phyloP scores from a whole-genome alignment of 2,113 vertebrate species.

The Trochalopteron elliotii region DNA sequence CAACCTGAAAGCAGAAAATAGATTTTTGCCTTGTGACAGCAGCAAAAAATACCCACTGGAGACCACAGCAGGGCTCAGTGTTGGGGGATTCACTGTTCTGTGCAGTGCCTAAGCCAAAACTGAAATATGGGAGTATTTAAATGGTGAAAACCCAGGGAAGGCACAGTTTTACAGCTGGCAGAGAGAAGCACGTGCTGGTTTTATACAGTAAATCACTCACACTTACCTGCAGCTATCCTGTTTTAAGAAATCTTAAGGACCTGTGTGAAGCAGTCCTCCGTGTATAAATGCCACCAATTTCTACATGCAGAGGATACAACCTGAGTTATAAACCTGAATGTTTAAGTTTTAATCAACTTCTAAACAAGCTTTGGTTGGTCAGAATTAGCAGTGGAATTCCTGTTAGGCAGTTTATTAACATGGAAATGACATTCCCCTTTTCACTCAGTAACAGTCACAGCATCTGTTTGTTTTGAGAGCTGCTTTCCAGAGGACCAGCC shows the following conservation, averaged over 20 bases:
- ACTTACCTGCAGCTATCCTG: background rate
- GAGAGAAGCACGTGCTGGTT: background rate
- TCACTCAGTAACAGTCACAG: background rate
- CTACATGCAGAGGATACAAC: background rate
- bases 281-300: background rate
- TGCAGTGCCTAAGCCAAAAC: background rate
- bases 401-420: background rate
- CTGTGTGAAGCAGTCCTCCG: background rate
- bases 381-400: background rate
- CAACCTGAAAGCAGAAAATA: constrained; percentile 62
- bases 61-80: background rate
- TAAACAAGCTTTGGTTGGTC: background rate
- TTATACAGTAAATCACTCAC: background rate
- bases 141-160: background rate
- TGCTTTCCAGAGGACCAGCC: background rate
- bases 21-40: background rate
- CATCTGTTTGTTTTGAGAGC: background rate
- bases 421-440: background rate
- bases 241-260: background rate
- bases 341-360: background rate
- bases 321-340: background rate
- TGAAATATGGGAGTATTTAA: background rate
- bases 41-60: background rate
- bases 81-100: background rate
- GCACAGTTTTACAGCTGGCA: background rate